A percentile compares a stretch with the other conserved stretches of the same genome.
Evolutionary conservation across 2,113 vertebrate genomes (phyloP).

Genomic region (Bubo blakistoni): DNA sequence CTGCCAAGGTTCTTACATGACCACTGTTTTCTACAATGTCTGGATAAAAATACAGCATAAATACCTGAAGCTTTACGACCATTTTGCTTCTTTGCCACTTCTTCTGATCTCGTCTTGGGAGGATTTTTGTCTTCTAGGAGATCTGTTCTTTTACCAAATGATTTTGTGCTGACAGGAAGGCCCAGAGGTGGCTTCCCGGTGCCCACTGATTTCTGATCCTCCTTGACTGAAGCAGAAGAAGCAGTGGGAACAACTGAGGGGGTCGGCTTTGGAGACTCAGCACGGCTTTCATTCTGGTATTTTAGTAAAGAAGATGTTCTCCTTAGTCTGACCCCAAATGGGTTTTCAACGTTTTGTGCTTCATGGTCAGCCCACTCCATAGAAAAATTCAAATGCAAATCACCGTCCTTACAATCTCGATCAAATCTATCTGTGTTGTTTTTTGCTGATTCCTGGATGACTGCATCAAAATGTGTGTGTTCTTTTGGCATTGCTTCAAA

Average conservation of each 20-base stretch:
- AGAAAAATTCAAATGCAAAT: neutral
- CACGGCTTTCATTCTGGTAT: slow-evolving; percentile 64
- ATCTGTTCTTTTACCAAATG: slow-evolving; percentile 56
- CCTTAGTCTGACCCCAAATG: slow-evolving; percentile 84
- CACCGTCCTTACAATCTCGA: neutral
- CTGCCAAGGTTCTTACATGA: neutral
- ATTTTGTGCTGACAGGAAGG: slow-evolving; percentile 41
- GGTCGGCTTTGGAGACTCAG: neutral
- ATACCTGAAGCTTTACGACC: slow-evolving; percentile 61
- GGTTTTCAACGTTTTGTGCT: slow-evolving; percentile 66
- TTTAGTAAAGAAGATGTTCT: slow-evolving; percentile 76
- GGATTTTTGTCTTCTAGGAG: slow-evolving; percentile 54
- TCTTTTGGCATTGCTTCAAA: slow-evolving; percentile 42
- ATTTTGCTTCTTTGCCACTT: slow-evolving; percentile 20
- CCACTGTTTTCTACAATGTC: neutral
- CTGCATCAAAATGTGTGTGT: neutral
- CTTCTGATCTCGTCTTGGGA: slow-evolving; percentile 38
- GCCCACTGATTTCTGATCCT: neutral
- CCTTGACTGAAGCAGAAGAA: neutral
- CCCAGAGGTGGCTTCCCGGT: neutral
- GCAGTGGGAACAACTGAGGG: neutral
- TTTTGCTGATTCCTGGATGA: neutral
- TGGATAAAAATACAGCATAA: neutral
- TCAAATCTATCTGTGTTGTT: neutral
- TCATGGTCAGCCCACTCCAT: neutral